phyloP scores from a whole-genome alignment of 2,113 vertebrate genomes.

The Stercorarius parasiticus region DNA sequence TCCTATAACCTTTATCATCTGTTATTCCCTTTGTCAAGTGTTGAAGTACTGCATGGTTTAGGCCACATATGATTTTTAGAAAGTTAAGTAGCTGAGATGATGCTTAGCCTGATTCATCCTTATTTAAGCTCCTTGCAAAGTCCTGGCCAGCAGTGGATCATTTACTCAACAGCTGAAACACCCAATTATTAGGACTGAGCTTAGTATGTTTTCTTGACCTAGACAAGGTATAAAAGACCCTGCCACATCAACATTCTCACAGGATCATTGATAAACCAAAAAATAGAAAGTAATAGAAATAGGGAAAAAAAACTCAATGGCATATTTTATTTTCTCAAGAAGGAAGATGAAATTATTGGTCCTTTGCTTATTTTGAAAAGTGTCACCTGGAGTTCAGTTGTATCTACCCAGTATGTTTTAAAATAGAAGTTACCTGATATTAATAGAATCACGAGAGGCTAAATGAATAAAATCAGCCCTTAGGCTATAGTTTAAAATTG shows the following conservation, averaged over 20 bases:
- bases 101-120: not conserved
- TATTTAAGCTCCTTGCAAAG: not conserved
- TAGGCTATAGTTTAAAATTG: not conserved
- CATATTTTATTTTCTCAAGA: not conserved
- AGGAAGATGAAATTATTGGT: not conserved
- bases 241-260: not conserved
- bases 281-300: not conserved
- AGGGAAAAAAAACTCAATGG: not conserved
- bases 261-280: not conserved
- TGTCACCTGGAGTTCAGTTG: not conserved
- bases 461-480: not conserved
- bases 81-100: not conserved
- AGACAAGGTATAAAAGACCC: not conserved
- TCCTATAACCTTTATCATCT: not conserved
- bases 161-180: not conserved
- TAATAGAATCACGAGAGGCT: not conserved
- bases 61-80: not conserved
- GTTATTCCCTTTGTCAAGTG: not conserved
- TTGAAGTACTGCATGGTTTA: not conserved
- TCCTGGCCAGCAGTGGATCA: not conserved
- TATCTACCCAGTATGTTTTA: not conserved
- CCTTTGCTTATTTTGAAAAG: not conserved
- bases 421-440: not conserved
- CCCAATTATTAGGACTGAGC: not conserved
- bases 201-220: not conserved